These are phyloP conservation scores for Antennarius striatus DNA, from an alignment of 2,113 vertebrate species.

Conservation along the genomic window DNA sequence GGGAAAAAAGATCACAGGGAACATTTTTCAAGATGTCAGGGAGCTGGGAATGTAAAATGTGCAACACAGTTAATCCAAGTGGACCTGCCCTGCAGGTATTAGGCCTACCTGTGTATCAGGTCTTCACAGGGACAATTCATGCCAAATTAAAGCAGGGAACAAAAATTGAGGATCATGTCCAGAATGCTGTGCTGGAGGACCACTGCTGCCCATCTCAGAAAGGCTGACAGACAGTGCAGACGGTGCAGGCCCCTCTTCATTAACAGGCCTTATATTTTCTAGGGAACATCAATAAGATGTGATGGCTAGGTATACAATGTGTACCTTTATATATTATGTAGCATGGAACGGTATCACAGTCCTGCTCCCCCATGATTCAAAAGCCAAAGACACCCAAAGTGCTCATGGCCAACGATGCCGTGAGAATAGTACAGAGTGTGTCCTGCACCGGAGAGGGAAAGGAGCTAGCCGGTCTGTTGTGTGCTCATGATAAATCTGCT, in stretches of 20 bases:
- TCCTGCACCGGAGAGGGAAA: slow-evolving; percentile 47
- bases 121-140: slow-evolving; percentile 66
- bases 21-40: slow-evolving; percentile 81
- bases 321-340: slow-evolving; percentile 55
- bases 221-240: slow-evolving; percentile 37
- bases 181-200: slow-evolving; percentile 34
- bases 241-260: slow-evolving; percentile 15
- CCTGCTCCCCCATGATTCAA: slow-evolving; percentile 58
- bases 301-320: slow-evolving; percentile 41
- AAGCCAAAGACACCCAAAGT: slow-evolving; percentile 54
- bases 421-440: slow-evolving; percentile 49
- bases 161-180: slow-evolving; percentile 47
- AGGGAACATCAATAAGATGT: slow-evolving; percentile 17
- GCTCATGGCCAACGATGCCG: slow-evolving; percentile 55
- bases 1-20: slow-evolving; percentile 76
- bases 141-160: slow-evolving; percentile 62
- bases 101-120: slow-evolving; percentile 63
- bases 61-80: slow-evolving; percentile 76
- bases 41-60: slow-evolving; percentile 75
- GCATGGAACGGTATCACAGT: slow-evolving; percentile 28
- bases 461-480: slow-evolving; percentile 70
- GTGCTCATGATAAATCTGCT: slow-evolving; percentile 83
- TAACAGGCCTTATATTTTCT: slow-evolving; percentile 24
- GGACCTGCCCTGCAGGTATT: slow-evolving; percentile 67
- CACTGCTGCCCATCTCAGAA: slow-evolving; percentile 29